Base-by-base conservation (phyloP, 2,888 invertebrate genomes). In the Drosophila ustulata region DNA sequence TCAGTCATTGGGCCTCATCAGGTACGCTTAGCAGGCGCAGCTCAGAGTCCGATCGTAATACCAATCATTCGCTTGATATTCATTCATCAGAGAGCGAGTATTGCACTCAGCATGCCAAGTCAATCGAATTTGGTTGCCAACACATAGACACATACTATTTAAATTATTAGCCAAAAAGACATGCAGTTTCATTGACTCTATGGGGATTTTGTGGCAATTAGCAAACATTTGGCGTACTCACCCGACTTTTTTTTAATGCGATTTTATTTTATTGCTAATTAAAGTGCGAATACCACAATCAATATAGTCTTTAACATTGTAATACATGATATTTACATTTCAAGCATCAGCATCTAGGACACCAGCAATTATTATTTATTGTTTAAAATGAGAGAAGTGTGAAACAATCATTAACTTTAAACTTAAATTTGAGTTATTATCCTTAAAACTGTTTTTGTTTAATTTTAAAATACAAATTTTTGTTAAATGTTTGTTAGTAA, bases 231-330 rank as follows among this genome's bases (percentile, higher is more conserved):
- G 28, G 52, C 72, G 82, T 85, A 23, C 43, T 43, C 50, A 57
- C 5, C 64, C 55, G 47, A 67, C 65, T 78, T 75, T 69, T 71
- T 63, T 67, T 59, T 66, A 81, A 78, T 71, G 37, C 70, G 74
- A 74, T 80, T 86, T 83, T 74, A 80, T 74, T 86, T 80, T 53
- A 58, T 80, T 62, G 64, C 76, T 61, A 63, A 66, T 66, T 68
- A 23, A 66, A 75, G 45, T 66, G 51, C 59, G 61, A 67, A 65
- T 66, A 32, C 30, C 49, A 61, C 66, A 69, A 67, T 41, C 28
- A 75, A 23, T 37, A 28, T 8, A 9, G 1, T 13, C 39, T 13
- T 37, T 4, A n/a, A n/a, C 37, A 37, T 5, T 37, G 37, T 37
- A 37, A 37, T 37, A 5, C 34, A 11, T 4, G n/a, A 2, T 30